These are phyloP conservation scores for Ceratotherium simum DNA, from an alignment of 2,113 vertebrate genomes.

Conservation along the genomic window DNA sequence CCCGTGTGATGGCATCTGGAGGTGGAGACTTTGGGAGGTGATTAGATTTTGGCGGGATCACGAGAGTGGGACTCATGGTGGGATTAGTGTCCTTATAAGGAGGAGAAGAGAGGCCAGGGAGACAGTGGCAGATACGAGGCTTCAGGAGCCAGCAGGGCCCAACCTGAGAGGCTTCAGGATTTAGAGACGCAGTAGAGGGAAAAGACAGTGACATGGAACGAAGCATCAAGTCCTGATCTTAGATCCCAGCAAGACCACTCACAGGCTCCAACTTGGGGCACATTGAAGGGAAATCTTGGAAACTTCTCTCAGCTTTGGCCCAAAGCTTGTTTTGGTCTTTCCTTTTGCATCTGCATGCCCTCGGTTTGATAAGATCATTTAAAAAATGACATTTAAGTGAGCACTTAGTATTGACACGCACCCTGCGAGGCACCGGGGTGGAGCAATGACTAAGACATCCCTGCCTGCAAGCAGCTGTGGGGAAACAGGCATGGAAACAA, in stretches of 20 bases:
- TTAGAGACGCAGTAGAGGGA: background rate
- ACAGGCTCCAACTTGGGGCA: background rate
- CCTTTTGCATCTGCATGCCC: background rate
- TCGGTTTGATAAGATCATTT: background rate
- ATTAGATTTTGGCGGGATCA: background rate
- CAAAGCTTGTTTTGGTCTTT: background rate
- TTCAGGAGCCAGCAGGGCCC: rapidly evolving
- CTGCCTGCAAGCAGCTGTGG: background rate
- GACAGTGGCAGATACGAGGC: rapidly evolving
- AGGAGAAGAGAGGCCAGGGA: background rate
- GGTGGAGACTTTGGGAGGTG: background rate
- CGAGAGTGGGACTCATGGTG: background rate
- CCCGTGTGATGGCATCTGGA: background rate
- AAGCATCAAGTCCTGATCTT: background rate
- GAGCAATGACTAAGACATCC: background rate
- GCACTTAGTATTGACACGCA: background rate
- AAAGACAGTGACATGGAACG: background rate
- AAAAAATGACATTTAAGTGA: background rate
- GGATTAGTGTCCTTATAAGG: background rate
- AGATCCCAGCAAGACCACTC: background rate
- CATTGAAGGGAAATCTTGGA: background rate
- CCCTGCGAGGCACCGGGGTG: rapidly evolving
- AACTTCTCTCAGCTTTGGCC: background rate
- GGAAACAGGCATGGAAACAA: background rate
- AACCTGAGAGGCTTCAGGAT: background rate